Percentiles rank a stretch among this genome's conserved stretches.
Evolutionary conservation across 2,797 vertebrate species (phyloP).

Genomic region (Gambusia yucatana): DNA sequence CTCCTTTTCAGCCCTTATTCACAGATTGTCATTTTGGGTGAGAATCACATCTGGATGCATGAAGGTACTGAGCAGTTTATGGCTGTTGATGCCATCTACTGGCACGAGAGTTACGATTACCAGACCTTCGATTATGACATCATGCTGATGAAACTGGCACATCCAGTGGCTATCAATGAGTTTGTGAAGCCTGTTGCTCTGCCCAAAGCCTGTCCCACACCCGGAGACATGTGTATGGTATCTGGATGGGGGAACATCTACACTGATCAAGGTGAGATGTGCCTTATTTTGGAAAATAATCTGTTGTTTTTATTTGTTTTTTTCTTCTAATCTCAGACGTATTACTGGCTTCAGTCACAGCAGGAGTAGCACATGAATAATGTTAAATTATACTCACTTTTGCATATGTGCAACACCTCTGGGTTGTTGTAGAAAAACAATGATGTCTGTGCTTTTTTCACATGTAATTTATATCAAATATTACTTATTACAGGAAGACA

Average conservation of each 20-base stretch:
- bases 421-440: not conserved
- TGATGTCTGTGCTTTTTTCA: not conserved
- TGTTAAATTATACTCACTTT: not conserved
- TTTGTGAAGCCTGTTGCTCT: slow-evolving; percentile 72
- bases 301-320: not conserved
- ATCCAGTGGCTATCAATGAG: slow-evolving; percentile 58
- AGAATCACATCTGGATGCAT: slow-evolving; percentile 76
- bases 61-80: slow-evolving; percentile 79
- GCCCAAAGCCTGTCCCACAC: slow-evolving; percentile 66
- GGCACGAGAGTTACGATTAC: slow-evolving; percentile 78
- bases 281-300: not conserved
- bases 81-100: slow-evolving; percentile 78
- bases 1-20: slow-evolving; percentile 57
- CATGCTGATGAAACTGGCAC: slow-evolving; percentile 79
- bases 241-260: slow-evolving; percentile 83
- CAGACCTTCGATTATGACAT: slow-evolving; percentile 79
- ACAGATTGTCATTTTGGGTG: slow-evolving; percentile 73
- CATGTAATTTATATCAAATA: not conserved
- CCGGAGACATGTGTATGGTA: slow-evolving; percentile 72
- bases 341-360: not conserved
- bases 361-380: not conserved
- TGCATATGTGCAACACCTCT: not conserved
- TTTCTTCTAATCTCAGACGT: not conserved
- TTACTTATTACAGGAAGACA: not conserved
- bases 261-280: slow-evolving; percentile 63